A percentile compares a stretch with the other conserved stretches of the same genome.
phyloP scores from a whole-genome alignment of 2,797 vertebrate genomes.

The Phrynocephalus forsythii region DNA sequence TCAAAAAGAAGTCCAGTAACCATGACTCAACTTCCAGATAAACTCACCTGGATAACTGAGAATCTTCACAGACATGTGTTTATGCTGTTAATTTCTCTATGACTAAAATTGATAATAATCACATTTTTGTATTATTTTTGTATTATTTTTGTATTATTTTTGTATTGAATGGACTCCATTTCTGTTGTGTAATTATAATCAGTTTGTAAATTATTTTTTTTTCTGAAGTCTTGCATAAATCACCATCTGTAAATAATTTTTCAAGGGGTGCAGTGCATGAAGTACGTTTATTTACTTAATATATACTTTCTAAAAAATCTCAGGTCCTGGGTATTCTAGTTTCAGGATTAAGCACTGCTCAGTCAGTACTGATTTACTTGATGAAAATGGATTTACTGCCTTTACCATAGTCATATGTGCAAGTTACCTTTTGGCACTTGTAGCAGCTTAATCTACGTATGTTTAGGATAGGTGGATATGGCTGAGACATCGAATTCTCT shows the following conservation, averaged over 20 bases:
- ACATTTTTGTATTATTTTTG: background rate
- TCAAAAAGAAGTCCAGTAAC: too few species aligned
- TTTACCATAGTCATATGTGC: background rate
- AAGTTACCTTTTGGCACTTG: background rate
- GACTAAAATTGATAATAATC: background rate
- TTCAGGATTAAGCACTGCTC: background rate
- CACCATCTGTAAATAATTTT: background rate
- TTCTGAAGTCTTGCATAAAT: background rate
- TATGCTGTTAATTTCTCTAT: background rate
- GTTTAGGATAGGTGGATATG: background rate
- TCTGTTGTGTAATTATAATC: background rate
- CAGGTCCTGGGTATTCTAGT: background rate
- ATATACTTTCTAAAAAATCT: background rate
- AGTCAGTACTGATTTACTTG: background rate
- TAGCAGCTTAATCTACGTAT: background rate
- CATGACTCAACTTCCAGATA: background rate
- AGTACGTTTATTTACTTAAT: background rate
- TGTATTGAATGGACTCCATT: background rate
- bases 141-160: background rate
- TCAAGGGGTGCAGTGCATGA: background rate
- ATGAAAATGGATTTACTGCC: background rate
- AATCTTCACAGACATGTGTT: background rate
- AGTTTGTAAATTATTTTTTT: background rate
- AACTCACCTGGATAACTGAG: background rate
- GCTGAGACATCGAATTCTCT: conserved; percentile 19